These are phyloP conservation scores for Liolophura sinensis DNA, from an alignment of 1,140 invertebrate species.

Conservation along the genomic window DNA sequence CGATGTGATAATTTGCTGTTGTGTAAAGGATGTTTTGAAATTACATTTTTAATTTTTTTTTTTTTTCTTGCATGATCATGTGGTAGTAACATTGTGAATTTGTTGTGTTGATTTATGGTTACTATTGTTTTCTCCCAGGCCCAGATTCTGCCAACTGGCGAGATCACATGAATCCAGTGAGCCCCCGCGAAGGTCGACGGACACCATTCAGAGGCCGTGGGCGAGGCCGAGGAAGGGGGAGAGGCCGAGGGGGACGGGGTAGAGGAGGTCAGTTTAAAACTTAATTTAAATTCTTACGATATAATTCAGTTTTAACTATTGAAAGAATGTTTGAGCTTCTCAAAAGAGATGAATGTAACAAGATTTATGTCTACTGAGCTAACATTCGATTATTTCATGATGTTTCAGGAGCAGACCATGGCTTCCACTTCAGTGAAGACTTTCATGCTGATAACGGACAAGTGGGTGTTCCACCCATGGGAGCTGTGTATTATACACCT, in stretches of 20 bases:
- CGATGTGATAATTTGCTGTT: too few relatives aligned
- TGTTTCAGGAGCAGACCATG: constrained; percentile 1
- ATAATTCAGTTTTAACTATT: constrained; percentile 1
- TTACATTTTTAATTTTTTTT: too few relatives aligned
- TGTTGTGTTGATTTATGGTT: too few relatives aligned
- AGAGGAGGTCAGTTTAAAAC: constrained; percentile 19
- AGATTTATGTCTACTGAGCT: not conserved
- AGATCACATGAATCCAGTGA: constrained; percentile 38
- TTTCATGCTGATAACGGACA: too few relatives aligned
- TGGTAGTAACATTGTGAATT: too few relatives aligned
- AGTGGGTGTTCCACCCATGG: constrained; percentile 1
- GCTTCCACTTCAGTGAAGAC: not conserved
- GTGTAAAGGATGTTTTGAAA: too few relatives aligned
- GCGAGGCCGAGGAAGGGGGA: constrained; percentile 31
- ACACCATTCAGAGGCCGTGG: not conserved
- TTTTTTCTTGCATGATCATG: too few relatives aligned
- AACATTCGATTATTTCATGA: not conserved
- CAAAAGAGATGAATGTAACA: too few relatives aligned
- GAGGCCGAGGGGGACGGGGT: constrained; percentile 27
- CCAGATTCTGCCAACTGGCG: constrained; percentile 43
- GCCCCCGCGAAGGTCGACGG: constrained; percentile 27
- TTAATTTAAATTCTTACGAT: constrained; percentile 8
- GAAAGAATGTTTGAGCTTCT: too few relatives aligned
- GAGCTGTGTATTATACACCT: constrained; percentile 32
- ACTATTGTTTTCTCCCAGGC: constrained; percentile 23